Evolutionary conservation across 2,888 invertebrate species (phyloP).

Genomic region (Teinopalpus imperialis): DNA sequence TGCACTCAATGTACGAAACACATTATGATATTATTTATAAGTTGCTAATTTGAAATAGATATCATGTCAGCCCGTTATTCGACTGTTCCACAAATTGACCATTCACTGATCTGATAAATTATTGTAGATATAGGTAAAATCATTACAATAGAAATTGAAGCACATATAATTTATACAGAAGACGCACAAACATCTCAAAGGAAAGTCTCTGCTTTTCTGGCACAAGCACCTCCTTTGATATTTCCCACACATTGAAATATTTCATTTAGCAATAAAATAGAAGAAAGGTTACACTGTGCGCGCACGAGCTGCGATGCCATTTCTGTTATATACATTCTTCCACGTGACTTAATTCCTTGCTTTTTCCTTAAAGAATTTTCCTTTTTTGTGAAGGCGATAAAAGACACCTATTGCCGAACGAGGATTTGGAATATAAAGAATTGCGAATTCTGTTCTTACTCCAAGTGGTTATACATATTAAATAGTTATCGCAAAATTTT

Average conservation of each 20-base stretch:
- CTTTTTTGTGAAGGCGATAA: conserved; percentile 13
- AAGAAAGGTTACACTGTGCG: conserved; percentile 11
- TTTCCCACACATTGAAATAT: conserved; percentile 18
- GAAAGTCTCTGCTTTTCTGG: conserved; percentile 1
- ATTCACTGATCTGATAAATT: too few relatives aligned
- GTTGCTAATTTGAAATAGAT: too few relatives aligned
- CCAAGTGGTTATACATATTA: not conserved
- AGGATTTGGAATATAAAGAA: conserved; percentile 14
- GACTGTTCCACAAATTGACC: too few relatives aligned
- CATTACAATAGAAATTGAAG: too few relatives aligned
- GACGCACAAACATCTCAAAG: not conserved
- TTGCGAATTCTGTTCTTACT: conserved; percentile 6
- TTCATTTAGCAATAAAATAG: conserved; percentile 21
- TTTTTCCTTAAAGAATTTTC: conserved; percentile 18
- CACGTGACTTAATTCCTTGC: conserved; percentile 22
- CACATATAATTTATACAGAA: too few relatives aligned
- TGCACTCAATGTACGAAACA: too few relatives aligned
- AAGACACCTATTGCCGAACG: conserved; percentile 16
- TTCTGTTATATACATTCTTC: conserved; percentile 24
- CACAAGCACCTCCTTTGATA: not conserved
- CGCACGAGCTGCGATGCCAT: conserved; percentile 14
- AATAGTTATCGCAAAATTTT: too few relatives aligned
- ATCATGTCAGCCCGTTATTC: too few relatives aligned
- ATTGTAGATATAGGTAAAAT: too few relatives aligned
- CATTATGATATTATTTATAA: too few relatives aligned